These are phyloP conservation scores for Tenthredo notha DNA, from an alignment of 2,888 invertebrate species.

Conservation along the genomic window DNA sequence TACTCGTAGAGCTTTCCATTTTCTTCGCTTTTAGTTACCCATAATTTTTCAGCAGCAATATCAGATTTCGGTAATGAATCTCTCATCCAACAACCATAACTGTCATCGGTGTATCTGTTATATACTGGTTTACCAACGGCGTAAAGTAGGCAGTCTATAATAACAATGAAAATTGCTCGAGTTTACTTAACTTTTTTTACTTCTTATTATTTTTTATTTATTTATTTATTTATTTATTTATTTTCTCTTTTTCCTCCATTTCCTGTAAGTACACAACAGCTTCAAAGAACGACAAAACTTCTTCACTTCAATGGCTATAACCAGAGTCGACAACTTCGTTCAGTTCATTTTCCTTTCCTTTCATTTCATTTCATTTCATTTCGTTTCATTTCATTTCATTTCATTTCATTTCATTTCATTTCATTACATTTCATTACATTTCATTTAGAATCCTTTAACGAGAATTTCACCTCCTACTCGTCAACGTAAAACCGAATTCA, in stretches of 20 bases:
- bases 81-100: constrained; percentile 91
- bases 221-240: background rate
- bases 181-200: background rate
- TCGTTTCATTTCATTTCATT: background rate
- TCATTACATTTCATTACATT: background rate
- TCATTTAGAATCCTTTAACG: background rate
- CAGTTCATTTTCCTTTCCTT: background rate
- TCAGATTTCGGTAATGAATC: constrained; percentile 84
- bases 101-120: constrained; percentile 88
- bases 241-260: background rate
- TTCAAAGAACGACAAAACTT: constrained; percentile 12
- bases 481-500: background rate
- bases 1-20: constrained; percentile 89
- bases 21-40: constrained; percentile 91
- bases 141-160: constrained; percentile 90
- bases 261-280: background rate
- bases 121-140: constrained; percentile 97
- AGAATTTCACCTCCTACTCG: background rate
- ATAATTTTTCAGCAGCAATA: constrained; percentile 85
- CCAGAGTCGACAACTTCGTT: constrained; percentile 1
- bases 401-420: background rate
- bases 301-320: background rate
- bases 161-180: background rate
- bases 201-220: background rate
- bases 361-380: background rate